Evolutionary conservation across 2,113 vertebrate species (phyloP), one percentile per base, ranked within the genome.

Genomic region (Sigmodon hispidus): DNA sequence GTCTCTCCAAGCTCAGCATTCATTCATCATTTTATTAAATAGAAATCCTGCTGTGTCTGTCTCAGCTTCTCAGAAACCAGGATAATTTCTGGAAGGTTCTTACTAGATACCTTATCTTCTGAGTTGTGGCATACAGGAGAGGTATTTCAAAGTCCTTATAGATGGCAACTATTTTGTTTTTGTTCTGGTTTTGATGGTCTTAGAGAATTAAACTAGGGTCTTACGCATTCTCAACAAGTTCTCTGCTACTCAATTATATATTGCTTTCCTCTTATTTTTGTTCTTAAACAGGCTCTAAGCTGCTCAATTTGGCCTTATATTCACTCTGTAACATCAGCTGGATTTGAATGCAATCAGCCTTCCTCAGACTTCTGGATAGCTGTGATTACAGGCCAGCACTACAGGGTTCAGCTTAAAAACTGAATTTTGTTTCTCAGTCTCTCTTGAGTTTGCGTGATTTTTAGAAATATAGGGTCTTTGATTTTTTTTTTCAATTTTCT

Each of bases 401-500:
- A 45, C 55, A 13, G 36, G 26, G 3, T 13, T 84, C 40, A 48
- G 29, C 61, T 85, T 65, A 59, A 85, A 85, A 65, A 45, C 9
- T 19, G 57, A 45, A 85, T 34, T 89, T 57, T 81, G 59, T 77
- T 89, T 95, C 55, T 73, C 61, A 72, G 21, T 61, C 50, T 81
- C 34, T 6, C 55, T 89, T n/a, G 59, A 83, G 11, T 76, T 80
- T 85, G 5, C 31, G 43, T 89, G 67, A 73, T 93, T 96, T 94
- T 94, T 26, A 83, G 61, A 29, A 3, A 79, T 17, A 45, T 12
- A 76, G 57, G 7, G 7, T 15, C 57, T 13, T 75, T 75, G 61
- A 63, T 91, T 79, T 81, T 19, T 92, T 43, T 59, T 13, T 48
- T 34, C 21, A 40, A 55, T 93, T 93, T 97, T 69, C 55, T 93